Evolutionary conservation across 2,797 vertebrate genomes (phyloP).

Genomic region (Sylvilagus floridanus): DNA sequence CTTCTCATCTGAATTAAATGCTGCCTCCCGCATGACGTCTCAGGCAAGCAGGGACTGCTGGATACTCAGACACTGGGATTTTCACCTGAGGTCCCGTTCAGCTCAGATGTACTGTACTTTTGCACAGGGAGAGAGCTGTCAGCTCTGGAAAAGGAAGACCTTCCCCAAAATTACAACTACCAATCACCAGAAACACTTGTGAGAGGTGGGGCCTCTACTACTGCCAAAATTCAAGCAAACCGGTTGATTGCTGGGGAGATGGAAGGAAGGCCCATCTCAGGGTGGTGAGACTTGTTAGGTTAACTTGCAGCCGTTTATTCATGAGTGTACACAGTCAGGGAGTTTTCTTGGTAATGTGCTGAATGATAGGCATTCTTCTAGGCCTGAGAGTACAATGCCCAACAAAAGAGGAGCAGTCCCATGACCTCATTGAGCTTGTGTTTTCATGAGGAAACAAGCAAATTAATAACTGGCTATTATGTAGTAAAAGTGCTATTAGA

Average conservation of each 20-base stretch:
- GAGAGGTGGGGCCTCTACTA: not conserved
- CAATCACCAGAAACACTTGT: not conserved
- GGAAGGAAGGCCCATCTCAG: not conserved
- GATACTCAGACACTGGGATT: slow-evolving; percentile 36
- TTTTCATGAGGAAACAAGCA: not conserved
- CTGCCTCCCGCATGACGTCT: slow-evolving; percentile 54
- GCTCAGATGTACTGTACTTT: not conserved
- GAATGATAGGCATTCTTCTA: not conserved
- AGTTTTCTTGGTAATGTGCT: not conserved
- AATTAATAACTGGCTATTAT: not conserved
- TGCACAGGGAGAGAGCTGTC: not conserved
- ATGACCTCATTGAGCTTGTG: not conserved
- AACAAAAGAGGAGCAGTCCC: not conserved
- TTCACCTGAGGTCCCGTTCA: slow-evolving; percentile 54
- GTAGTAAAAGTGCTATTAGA: not conserved
- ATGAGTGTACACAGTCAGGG: not conserved
- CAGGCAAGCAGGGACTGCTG: slow-evolving; percentile 31
- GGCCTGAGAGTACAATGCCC: not conserved
- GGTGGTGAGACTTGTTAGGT: not conserved
- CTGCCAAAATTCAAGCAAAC: not conserved
- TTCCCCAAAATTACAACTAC: not conserved
- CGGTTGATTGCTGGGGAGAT: not conserved
- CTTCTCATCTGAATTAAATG: slow-evolving; percentile 79
- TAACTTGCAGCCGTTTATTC: not conserved
- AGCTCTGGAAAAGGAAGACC: slow-evolving; percentile 29